Conservation (phyloP, 2,113 vertebrate genomes). For the Neotragus moschatus region DNA sequence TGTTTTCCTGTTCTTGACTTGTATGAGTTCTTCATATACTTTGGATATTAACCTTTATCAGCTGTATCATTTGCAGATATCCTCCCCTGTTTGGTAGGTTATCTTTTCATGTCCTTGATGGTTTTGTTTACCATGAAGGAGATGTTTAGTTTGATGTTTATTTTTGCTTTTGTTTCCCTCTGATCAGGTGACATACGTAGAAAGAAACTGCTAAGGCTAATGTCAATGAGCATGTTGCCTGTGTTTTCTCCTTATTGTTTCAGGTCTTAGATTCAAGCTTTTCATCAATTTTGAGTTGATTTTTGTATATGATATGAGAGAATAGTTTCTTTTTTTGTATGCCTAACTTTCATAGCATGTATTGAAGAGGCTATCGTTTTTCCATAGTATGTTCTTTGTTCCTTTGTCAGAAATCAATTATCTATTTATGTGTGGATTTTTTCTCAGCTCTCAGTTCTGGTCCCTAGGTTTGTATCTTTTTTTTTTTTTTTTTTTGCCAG, state of each 20-base stretch:
- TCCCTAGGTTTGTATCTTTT: neutral
- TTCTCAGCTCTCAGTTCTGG: neutral
- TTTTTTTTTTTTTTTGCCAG: neutral
- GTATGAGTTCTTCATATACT: neutral
- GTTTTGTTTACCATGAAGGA: neutral
- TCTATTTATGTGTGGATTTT: neutral
- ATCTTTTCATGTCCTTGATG: neutral
- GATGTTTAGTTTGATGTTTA: neutral
- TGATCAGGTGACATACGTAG: accelerated
- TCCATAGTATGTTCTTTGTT: neutral
- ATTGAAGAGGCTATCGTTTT: neutral
- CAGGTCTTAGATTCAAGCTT: neutral
- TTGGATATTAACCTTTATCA: neutral
- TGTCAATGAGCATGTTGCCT: neutral
- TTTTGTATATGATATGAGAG: neutral
- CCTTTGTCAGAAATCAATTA: neutral
- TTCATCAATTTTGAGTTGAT: neutral
- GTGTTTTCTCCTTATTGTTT: neutral
- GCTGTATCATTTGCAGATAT: neutral
- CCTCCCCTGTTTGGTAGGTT: neutral
- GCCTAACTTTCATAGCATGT: neutral
- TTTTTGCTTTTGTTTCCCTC: neutral
- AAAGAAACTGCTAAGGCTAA: neutral
- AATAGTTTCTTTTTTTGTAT: neutral
- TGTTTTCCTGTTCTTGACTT: neutral